A percentile compares a stretch with the other conserved stretches of the same genome.
Conservation (phyloP, 2,113 vertebrate genomes). For the Excalfactoria chinensis region DNA sequence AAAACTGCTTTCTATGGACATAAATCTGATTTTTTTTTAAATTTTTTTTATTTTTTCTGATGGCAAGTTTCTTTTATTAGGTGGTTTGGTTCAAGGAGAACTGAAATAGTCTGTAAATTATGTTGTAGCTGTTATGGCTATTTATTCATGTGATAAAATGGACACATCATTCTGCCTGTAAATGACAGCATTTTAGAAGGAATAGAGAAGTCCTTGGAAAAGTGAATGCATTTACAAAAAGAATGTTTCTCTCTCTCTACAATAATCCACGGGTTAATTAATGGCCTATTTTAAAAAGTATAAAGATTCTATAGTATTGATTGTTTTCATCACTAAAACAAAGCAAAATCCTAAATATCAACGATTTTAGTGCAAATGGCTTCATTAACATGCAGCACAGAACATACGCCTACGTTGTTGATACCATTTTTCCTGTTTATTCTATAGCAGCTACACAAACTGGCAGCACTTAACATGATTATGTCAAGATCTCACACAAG, state of each 20-base stretch:
- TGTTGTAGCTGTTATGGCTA: constrained; percentile 34
- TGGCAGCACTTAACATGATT: constrained; percentile 77
- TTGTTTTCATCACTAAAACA: constrained; percentile 69
- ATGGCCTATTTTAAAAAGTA: constrained; percentile 47
- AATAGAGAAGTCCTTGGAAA: constrained; percentile 31
- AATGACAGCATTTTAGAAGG: constrained; percentile 11
- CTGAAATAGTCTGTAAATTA: constrained; percentile 50
- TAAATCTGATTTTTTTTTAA: constrained; percentile 17
- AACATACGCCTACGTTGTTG: constrained; percentile 25
- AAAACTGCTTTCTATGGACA: constrained; percentile 18
- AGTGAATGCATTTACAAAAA: constrained; percentile 12
- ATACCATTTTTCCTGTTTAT: constrained; percentile 71
- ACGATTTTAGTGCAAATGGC: constrained; percentile 32
- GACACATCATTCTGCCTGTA: constrained; percentile 34
- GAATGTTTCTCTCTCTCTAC: constrained; percentile 26
- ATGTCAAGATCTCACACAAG: constrained; percentile 74
- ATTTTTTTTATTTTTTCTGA: constrained; percentile 1
- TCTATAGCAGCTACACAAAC: constrained; percentile 50
- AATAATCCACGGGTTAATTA: constrained; percentile 63
- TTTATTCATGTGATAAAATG: constrained; percentile 48
- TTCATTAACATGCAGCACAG: constrained; percentile 54
- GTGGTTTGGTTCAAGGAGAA: constrained; percentile 37
- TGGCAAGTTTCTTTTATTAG: neutral
- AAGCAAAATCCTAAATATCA: constrained; percentile 68
- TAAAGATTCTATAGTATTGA: constrained; percentile 54